These are phyloP conservation scores for Trinectes maculatus DNA, from an alignment of 2,113 vertebrate species.

Conservation along the genomic window DNA sequence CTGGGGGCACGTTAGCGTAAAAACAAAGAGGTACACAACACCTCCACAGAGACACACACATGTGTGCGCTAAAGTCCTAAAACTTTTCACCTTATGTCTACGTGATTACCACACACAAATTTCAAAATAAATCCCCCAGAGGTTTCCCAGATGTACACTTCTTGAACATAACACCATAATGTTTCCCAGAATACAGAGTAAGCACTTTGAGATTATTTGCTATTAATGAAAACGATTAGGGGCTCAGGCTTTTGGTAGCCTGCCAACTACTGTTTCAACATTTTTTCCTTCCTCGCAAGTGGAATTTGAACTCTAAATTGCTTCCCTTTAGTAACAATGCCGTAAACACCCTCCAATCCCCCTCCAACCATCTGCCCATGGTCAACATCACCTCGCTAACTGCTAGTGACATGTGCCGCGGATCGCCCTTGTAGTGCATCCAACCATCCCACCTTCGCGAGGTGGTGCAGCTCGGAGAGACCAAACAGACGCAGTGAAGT, in stretches of 20 bases:
- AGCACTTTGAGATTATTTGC: constrained; percentile 73
- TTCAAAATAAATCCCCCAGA: constrained; percentile 61
- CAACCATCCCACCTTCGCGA: constrained; percentile 51
- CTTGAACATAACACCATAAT: constrained; percentile 64
- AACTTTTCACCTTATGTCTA: constrained; percentile 47
- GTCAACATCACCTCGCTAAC: constrained; percentile 73
- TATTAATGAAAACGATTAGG: constrained; percentile 78
- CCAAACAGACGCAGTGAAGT: constrained; percentile 47
- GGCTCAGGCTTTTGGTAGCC: constrained; percentile 67
- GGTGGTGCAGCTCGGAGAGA: constrained; percentile 52
- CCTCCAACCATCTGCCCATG: constrained; percentile 67
- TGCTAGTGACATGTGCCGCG: constrained; percentile 66
- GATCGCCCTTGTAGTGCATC: constrained; percentile 66
- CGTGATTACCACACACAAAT: constrained; percentile 64
- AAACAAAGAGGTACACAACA: constrained; percentile 51
- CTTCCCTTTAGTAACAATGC: constrained; percentile 76
- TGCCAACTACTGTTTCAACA: constrained; percentile 77
- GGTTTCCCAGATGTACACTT: constrained; percentile 67
- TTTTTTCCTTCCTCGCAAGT: constrained; percentile 62
- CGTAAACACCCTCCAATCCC: constrained; percentile 71
- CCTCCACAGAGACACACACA: constrained; percentile 15
- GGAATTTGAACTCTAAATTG: constrained; percentile 76
- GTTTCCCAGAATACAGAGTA: constrained; percentile 69
- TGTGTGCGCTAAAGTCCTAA: constrained; percentile 28
- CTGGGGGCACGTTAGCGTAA: constrained; percentile 62